Base-by-base conservation (phyloP, 1,140 invertebrate genomes). In the Acyrthosiphon pisum region DNA sequence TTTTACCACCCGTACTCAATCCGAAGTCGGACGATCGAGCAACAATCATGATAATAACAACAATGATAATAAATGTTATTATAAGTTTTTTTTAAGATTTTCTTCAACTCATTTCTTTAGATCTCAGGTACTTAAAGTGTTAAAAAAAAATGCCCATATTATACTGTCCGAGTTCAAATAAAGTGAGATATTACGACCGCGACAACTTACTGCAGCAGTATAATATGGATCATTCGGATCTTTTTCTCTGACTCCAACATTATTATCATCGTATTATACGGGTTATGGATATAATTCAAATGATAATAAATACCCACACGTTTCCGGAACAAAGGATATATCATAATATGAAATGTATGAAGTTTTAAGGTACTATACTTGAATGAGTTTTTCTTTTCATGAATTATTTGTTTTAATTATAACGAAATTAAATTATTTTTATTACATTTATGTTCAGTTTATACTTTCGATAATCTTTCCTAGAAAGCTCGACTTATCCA, bases 31-130 rank as follows among this genome's bases (percentile, higher is more conserved):
- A 48, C 46, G 46, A 87, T 87, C 86, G 86, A 48, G 86, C 44
- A 46, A 88, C 87, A 44, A 84, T 76, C 14, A 7, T 76, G n/a
- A 68, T 68, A n/a, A 86, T 87, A 87, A 87, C 18, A 48, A 50
- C 46, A 48, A 68, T 60, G 30, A 50, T 89, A 89, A 89, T 89
- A 76, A 76, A 76, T 68, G 37, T 90, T 44, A 30, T 90, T 90
- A 44, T 68, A 68, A 90, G 20, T 68, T 35, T 53, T 68, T 53
- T 20, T 9, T 41, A 60, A 22, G 83, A 84, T 30, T 84, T 84
- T 86, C 9, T 41, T 44, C 26, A 23, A 37, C 23, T 46, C 41
- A 14, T 86, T n/a, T 11, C 4, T 23, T 26, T 84, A 46, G 41
- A n/a, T 0, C 30, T n/a, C 6, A 35, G 4, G 30, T 68, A 68